Evolutionary conservation across 2,113 vertebrate genomes (phyloP).

Genomic region (Phycodurus eques): DNA sequence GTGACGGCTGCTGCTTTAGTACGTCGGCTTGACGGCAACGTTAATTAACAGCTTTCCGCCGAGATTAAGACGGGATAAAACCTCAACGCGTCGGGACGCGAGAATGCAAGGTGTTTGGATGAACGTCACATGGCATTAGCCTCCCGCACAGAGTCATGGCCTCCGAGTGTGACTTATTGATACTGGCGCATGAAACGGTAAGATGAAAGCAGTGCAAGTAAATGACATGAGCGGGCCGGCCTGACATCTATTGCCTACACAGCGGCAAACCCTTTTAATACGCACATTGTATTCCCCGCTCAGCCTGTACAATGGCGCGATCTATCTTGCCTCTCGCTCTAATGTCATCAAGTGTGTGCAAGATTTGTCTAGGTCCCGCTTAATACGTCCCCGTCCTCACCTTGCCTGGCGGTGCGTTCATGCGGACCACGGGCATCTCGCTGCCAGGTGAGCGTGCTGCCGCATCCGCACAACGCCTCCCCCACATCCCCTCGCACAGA

Average conservation of each 20-base stretch:
- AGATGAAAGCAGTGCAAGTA: slow-evolving; percentile 38
- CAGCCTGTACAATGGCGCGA: slow-evolving; percentile 24
- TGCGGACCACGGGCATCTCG: slow-evolving; percentile 20
- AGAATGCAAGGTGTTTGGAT: slow-evolving; percentile 29
- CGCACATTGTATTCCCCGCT: slow-evolving; percentile 30
- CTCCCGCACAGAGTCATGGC: slow-evolving; percentile 17
- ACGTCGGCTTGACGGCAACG: slow-evolving; percentile 66
- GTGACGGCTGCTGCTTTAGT: slow-evolving; percentile 64
- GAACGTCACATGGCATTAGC: slow-evolving; percentile 46
- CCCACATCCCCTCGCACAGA: slow-evolving; percentile 7
- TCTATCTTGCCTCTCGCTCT: slow-evolving; percentile 35
- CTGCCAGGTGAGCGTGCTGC: slow-evolving; percentile 38
- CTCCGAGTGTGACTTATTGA: slow-evolving; percentile 51
- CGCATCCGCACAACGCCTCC: neutral
- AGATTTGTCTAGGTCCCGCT: slow-evolving; percentile 46
- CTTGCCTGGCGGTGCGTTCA: slow-evolving; percentile 27
- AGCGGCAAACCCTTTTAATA: slow-evolving; percentile 29
- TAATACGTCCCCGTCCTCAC: slow-evolving; percentile 42
- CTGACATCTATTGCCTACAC: slow-evolving; percentile 20
- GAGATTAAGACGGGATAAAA: slow-evolving; percentile 72
- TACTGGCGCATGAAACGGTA: slow-evolving; percentile 39
- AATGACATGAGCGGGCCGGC: slow-evolving; percentile 35
- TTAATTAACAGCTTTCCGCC: slow-evolving; percentile 74
- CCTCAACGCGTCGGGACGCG: slow-evolving; percentile 23
- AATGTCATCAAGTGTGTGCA: slow-evolving; percentile 40